Evolutionary conservation across 1,140 invertebrate genomes (phyloP), one percentile per base, ranked within the genome.

Genomic region (Zaprionus kolodkinae): DNA sequence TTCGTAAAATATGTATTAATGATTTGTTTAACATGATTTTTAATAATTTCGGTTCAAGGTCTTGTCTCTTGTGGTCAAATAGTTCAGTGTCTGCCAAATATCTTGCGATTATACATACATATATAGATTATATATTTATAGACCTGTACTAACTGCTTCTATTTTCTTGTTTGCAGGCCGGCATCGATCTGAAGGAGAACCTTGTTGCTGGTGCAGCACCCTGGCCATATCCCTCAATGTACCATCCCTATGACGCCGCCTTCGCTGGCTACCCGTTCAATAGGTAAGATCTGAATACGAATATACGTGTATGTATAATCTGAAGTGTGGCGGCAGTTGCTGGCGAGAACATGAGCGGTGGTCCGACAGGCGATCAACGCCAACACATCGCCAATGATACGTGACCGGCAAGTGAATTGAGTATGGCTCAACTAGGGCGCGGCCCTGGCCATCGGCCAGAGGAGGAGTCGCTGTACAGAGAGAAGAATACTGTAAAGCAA

Each of bases 221-320:
- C 55, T 97, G 96, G 96, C 96, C 96, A 61, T 97, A 97, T 93
- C 96, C 96, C 57, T 96, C 97, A 36, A 96, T 97, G 77, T 97
- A 98, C 93, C 97, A 97, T 93, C 97, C 97, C 40, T 97, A 97
- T 93, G 97, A 98, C 82, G 95, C 96, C 52, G 96, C 96, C 30
- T 97, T 97, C 80, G 96, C 96, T 52, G 96, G 96, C 79, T 98
- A 98, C 94, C 96, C 97, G 71, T 98, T 97, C 94, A 97, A 97
- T 93, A 97, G 97, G 97, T 98, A 94, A 97, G 97, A 95, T 60
- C 64, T 60, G 50, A 13, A 50, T 6, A 36, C 50, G 38, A 4
- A 50, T 17, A 45, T 62, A 30, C n/a, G n/a, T n/a, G n/a, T n/a
- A n/a, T n/a, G n/a, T 38, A 54, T 59, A 57, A 50, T 50, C 6